A percentile compares a stretch with the other conserved stretches of the same genome.
phyloP scores from a whole-genome alignment of 2,888 invertebrate species.

The Anthrax anthrax region DNA sequence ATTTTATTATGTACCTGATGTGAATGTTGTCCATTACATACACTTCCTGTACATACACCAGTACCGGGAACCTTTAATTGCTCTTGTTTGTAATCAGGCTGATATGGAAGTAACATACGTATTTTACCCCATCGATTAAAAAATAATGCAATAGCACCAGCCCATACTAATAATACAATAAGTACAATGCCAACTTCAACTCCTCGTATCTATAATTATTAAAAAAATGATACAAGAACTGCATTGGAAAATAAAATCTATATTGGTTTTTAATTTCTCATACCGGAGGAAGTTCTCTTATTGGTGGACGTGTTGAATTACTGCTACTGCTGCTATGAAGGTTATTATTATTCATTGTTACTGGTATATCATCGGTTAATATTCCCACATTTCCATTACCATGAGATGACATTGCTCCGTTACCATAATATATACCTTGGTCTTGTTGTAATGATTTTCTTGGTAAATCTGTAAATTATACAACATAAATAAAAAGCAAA shows the following conservation, averaged over 20 bases:
- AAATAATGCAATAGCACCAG: slow-evolving; percentile 72
- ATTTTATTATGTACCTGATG: slow-evolving; percentile 28
- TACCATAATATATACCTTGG: slow-evolving; percentile 30
- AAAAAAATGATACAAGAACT: too few relatives aligned
- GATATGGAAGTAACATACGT: slow-evolving; percentile 79
- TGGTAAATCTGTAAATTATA: slow-evolving; percentile 50
- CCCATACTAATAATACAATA: slow-evolving; percentile 68
- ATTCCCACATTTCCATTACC: slow-evolving; percentile 12
- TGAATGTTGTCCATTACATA: slow-evolving; percentile 43
- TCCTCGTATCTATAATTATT: slow-evolving; percentile 81
- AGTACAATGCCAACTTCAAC: slow-evolving; percentile 83
- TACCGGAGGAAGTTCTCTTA: slow-evolving; percentile 33
- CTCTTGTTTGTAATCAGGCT: slow-evolving; percentile 80
- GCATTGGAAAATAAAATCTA: too few relatives aligned
- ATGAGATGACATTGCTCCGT: slow-evolving; percentile 36
- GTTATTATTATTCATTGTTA: neutral
- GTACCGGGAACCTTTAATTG: slow-evolving; percentile 69
- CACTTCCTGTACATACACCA: slow-evolving; percentile 49
- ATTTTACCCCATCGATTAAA: slow-evolving; percentile 85
- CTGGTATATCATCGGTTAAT: slow-evolving; percentile 20
- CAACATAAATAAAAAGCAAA: neutral
- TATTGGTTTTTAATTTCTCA: slow-evolving; percentile 7
- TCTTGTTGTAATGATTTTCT: slow-evolving; percentile 66
- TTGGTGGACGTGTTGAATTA: slow-evolving; percentile 21
- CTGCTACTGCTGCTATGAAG: too few relatives aligned